Conservation (phyloP, 2,113 vertebrate genomes). For the Fukomys damarensis region DNA sequence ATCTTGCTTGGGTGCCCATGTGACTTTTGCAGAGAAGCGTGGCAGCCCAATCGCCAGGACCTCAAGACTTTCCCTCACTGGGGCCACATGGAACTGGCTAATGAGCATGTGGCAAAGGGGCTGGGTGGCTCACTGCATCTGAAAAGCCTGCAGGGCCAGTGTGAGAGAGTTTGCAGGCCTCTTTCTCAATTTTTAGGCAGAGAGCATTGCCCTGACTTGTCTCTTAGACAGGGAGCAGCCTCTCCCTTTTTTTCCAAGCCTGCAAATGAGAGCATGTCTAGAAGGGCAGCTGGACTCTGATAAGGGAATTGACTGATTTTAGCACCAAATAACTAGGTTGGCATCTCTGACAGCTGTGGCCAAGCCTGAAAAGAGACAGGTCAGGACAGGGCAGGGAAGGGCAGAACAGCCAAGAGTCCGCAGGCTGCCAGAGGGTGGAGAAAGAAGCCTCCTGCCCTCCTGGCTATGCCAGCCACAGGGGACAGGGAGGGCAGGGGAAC, state of each 20-base stretch:
- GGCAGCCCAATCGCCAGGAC: background rate
- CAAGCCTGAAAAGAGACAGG: constrained; percentile 9
- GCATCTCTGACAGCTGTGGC: constrained; percentile 63
- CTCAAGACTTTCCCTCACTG: background rate
- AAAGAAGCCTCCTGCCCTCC: background rate
- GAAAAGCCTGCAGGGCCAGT: background rate
- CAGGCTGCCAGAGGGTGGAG: background rate
- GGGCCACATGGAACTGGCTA: background rate
- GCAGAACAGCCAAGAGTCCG: background rate
- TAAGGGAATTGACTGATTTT: constrained; percentile 68
- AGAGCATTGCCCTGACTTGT: constrained; percentile 69
- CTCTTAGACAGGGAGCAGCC: constrained; percentile 48
- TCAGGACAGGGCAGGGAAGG: background rate
- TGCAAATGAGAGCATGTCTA: constrained; percentile 67
- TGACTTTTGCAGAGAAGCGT: background rate
- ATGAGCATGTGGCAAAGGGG: background rate
- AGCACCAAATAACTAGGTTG: constrained; percentile 67
- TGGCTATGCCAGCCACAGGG: background rate
- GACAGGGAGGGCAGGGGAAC: background rate
- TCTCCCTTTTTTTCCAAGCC: constrained; percentile 64
- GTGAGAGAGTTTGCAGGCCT: background rate
- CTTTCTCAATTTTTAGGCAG: constrained; percentile 19
- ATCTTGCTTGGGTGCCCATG: background rate
- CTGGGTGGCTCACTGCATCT: background rate
- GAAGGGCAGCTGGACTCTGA: constrained; percentile 64